phyloP scores from a whole-genome alignment of 2,888 invertebrate species.

The Ptychoptera albimana region DNA sequence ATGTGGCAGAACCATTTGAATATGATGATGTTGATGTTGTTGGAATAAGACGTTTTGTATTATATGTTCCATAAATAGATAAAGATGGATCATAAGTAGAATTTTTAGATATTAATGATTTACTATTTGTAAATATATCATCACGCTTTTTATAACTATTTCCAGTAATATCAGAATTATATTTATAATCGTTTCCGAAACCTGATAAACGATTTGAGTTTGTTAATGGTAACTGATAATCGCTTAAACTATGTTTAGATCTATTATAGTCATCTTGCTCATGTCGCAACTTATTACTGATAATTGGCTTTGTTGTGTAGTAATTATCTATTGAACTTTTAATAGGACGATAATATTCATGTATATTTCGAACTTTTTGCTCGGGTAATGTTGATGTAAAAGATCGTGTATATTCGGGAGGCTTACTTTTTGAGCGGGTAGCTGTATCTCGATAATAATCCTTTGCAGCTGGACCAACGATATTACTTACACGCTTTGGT shows the following conservation, averaged over 20 bases:
- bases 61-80: slow-evolving; percentile 26
- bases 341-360: slow-evolving; percentile 3
- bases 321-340: neutral
- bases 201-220: neutral
- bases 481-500: slow-evolving; percentile 47
- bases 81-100: slow-evolving; percentile 7
- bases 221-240: neutral
- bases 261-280: neutral
- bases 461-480: slow-evolving; percentile 41
- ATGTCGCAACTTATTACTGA: too few species aligned
- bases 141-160: neutral
- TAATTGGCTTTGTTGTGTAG: neutral
- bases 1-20: slow-evolving; percentile 10
- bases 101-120: neutral
- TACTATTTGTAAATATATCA: neutral
- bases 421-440: slow-evolving; percentile 2
- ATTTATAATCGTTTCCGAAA: neutral
- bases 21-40: slow-evolving; percentile 14
- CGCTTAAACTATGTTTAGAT: neutral
- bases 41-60: slow-evolving; percentile 27
- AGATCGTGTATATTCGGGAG: slow-evolving; percentile 7
- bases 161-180: neutral
- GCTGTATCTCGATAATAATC: slow-evolving; percentile 33
- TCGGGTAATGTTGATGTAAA: slow-evolving; percentile 6
- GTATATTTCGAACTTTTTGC: neutral